phyloP scores from a whole-genome alignment of 2,888 invertebrate species.

The Pachycephus smyrnensis region DNA sequence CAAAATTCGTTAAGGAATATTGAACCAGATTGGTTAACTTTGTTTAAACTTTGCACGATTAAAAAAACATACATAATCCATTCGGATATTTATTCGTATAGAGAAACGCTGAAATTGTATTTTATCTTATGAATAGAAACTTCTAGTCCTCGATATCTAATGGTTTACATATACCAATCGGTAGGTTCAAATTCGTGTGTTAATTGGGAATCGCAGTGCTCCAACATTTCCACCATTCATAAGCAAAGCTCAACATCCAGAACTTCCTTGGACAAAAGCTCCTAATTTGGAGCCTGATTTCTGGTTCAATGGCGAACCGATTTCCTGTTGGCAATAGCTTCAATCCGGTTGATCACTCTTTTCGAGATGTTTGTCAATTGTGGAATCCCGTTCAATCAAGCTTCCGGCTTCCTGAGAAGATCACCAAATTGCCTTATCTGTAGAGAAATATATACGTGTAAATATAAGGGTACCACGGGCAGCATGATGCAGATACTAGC shows the following conservation, averaged over 20 bases:
- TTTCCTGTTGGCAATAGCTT: background rate
- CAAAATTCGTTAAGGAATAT: background rate
- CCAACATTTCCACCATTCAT: conserved; percentile 38
- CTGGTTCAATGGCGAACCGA: conserved; percentile 22
- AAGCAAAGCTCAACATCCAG: conserved; percentile 35
- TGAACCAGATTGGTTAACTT: background rate
- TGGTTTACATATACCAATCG: background rate
- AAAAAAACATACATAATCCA: background rate
- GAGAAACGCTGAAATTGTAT: background rate
- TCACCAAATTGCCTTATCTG: background rate
- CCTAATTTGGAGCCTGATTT: conserved; percentile 41
- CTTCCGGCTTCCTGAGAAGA: background rate
- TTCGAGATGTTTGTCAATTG: background rate
- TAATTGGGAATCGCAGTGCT: background rate
- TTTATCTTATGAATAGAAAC: background rate
- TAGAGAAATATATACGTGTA: background rate
- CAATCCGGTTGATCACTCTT: background rate
- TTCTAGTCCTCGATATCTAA: background rate
- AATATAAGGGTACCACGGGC: no score
- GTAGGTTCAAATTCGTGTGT: background rate
- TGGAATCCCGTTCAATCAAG: background rate
- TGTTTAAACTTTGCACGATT: background rate
- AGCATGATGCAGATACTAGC: no score
- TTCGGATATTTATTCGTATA: background rate
- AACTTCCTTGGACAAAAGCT: conserved; percentile 40